Evolutionary conservation across 2,797 vertebrate species (phyloP).

Genomic region (Rachycentron canadum): DNA sequence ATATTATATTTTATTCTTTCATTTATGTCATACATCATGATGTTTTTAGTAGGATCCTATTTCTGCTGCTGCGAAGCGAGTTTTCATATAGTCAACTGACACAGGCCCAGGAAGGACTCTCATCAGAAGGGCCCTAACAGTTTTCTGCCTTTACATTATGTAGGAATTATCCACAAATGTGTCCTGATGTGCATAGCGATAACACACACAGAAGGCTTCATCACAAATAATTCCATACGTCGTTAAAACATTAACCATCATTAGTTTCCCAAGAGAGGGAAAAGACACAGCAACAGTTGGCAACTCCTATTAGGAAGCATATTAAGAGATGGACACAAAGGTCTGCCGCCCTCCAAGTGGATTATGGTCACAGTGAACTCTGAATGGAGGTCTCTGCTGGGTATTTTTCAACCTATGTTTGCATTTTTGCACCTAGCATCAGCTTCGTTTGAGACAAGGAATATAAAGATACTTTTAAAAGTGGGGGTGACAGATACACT

Average conservation of each 20-base stretch:
- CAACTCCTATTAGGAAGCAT: not conserved
- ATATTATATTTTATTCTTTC: not conserved
- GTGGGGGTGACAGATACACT: not conserved
- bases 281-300: conserved; percentile 15
- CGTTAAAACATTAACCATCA: conserved; percentile 4
- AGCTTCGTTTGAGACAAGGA: not conserved
- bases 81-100: not conserved
- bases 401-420: not conserved
- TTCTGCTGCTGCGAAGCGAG: not conserved
- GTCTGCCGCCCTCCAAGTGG: not conserved
- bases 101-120: conserved; percentile 6
- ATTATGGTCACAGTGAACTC: not conserved
- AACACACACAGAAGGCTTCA: conserved; percentile 6
- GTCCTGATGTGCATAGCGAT: conserved; percentile 3
- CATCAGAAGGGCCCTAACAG: not conserved
- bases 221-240: conserved; percentile 26
- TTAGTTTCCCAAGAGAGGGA: not conserved
- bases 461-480: not conserved
- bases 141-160: not conserved
- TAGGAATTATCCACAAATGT: not conserved
- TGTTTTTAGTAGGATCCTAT: not conserved
- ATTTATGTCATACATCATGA: not conserved
- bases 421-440: not conserved
- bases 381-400: not conserved
- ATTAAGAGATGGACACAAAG: conserved; percentile 4